Conservation (phyloP, 1,140 invertebrate species). For the Cecropterus lyciades region DNA sequence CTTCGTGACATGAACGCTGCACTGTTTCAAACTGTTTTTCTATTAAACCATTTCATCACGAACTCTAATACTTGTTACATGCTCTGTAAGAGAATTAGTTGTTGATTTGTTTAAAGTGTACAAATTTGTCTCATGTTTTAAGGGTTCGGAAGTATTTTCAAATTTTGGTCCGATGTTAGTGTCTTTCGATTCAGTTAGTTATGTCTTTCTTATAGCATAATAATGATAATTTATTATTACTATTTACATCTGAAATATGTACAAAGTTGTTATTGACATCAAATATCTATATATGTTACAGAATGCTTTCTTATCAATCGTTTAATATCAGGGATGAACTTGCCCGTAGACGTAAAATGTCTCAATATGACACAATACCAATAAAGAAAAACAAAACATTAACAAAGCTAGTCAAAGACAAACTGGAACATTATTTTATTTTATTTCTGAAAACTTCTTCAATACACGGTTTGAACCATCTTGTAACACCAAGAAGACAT, state of each 20-base stretch:
- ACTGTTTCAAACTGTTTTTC: too few relatives aligned
- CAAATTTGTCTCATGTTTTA: too few relatives aligned
- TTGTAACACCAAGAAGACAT: constrained; percentile 69
- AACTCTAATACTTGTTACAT: neutral
- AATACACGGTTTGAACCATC: constrained; percentile 73
- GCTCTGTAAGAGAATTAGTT: too few relatives aligned
- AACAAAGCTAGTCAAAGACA: constrained; percentile 35
- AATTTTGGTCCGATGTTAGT: too few relatives aligned
- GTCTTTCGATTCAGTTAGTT: too few relatives aligned
- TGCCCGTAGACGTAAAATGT: constrained; percentile 7
- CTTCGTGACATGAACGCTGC: constrained; percentile 25
- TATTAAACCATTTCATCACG: constrained; percentile 5
- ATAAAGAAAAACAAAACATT: constrained; percentile 34
- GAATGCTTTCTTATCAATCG: constrained; percentile 48
- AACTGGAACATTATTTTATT: constrained; percentile 56
- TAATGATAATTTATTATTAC: too few relatives aligned
- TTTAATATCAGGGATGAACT: constrained; percentile 54
- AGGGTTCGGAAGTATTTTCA: too few relatives aligned
- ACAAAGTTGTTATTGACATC: too few relatives aligned
- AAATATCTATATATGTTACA: constrained; percentile 31
- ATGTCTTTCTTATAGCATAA: too few relatives aligned
- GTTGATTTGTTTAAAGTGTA: too few relatives aligned
- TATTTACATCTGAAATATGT: too few relatives aligned
- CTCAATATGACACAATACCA: neutral
- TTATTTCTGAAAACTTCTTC: constrained; percentile 76